Evolutionary conservation across 2,113 vertebrate species (phyloP), one percentile per base, ranked within the genome.

Genomic region (Microtus richardsoni): DNA sequence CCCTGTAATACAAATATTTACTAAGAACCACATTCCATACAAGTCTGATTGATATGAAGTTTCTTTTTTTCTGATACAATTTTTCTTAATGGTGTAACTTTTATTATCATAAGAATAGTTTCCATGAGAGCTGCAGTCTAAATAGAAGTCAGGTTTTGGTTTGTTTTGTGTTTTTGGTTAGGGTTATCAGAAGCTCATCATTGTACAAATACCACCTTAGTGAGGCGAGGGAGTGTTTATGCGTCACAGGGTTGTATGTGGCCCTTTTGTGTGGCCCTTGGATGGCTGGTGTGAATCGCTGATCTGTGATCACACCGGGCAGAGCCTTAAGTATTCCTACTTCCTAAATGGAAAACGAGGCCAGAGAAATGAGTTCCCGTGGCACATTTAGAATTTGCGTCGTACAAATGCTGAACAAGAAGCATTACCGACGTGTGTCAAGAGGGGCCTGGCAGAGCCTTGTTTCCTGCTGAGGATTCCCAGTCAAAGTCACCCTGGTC

Each of bases 1-100:
- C 36, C 58, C 26, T 87, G 97, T 95, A 97, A 88, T 93, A 93
- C 47, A 97, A 97, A 84, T 91, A 78, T 84, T 93, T 87, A 88
- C 39, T 89, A 54, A 96, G 96, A 97, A 64, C 70, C 89, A 87
- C 91, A 93, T 89, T 89, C 41, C 71, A 36, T 96, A 79, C 93
- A 88, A 82, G 75, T 54, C 52, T 95, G 60, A 10, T 97, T 95
- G 60, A 10, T 97, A 70, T 80, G 47, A 96, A 96, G 74, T 24
- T 17, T 0, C 68, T 30, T 11, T 58, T 80, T 71, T 11, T 44
- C 54, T 64, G 58, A 22, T 77, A 58, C 3, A 64, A 85, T 36
- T 58, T 75, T 0, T 28, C 33, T 77, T 96, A 96, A 79, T 22
- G 1, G 75, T 95, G 96, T 93, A 87, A 14, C 8, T 97, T 97